Percentiles rank a stretch among this genome's conserved stretches.
phyloP scores from a whole-genome alignment of 2,113 vertebrate genomes.

The Sigmodon hispidus region DNA sequence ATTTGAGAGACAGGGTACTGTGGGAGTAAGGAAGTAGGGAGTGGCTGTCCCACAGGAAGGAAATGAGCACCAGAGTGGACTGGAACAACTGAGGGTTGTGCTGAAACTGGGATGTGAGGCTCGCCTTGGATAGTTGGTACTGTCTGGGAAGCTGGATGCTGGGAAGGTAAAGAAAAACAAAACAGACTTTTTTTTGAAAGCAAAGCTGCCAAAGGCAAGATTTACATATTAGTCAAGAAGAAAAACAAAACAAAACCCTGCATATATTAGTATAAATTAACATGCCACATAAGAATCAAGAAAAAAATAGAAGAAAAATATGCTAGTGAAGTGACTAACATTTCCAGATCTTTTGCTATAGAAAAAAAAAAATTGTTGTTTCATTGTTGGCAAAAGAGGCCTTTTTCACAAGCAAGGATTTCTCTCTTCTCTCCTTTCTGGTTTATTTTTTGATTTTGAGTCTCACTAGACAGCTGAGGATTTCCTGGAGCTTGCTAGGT shows the following conservation, averaged over 20 bases:
- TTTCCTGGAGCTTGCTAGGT: not conserved
- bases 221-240: conserved; percentile 85
- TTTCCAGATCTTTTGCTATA: conserved; percentile 47
- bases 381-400: not conserved
- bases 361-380: conserved; percentile 32
- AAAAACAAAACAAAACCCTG: conserved; percentile 46
- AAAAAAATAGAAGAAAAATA: conserved; percentile 52
- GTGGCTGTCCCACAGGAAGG: conserved; percentile 85
- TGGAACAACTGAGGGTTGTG: conserved; percentile 86
- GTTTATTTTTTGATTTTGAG: not conserved
- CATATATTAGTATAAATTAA: conserved; percentile 75
- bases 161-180: conserved; percentile 89
- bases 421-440: not conserved
- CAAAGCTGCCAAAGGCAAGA: conserved; percentile 86
- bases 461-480: not conserved
- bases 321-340: conserved; percentile 64
- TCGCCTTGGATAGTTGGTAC: conserved; percentile 88
- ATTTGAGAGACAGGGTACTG: conserved; percentile 86
- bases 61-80: conserved; percentile 87
- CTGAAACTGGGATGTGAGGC: conserved; percentile 87
- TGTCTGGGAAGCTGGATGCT: conserved; percentile 89
- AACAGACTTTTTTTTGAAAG: conserved; percentile 82
- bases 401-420: not conserved
- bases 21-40: conserved; percentile 83
- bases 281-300: conserved; percentile 42